phyloP scores from a whole-genome alignment of 2,888 invertebrate species.

The Cantharis rustica region DNA sequence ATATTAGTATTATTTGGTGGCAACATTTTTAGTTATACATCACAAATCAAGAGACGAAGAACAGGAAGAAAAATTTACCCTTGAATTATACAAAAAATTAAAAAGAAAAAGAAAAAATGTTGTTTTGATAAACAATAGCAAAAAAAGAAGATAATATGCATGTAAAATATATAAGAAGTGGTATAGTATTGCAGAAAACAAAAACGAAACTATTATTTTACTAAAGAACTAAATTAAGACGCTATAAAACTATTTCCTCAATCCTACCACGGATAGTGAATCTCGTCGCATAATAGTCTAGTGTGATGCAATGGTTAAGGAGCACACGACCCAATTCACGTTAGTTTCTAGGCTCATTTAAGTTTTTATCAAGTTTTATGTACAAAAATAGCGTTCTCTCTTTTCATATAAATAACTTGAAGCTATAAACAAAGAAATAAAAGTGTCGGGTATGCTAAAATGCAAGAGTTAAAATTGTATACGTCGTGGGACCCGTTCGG shows the following conservation, averaged over 20 bases:
- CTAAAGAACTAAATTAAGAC: slow-evolving; percentile 21
- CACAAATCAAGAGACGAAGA: background rate
- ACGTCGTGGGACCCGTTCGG: slow-evolving; percentile 58
- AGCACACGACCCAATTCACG: slow-evolving; percentile 56
- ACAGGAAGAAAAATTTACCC: slow-evolving; percentile 6
- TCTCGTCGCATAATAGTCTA: slow-evolving; percentile 53
- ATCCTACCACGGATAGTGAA: slow-evolving; percentile 42
- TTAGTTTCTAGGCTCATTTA: slow-evolving; percentile 52
- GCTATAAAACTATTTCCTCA: slow-evolving; percentile 35
- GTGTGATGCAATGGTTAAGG: slow-evolving; percentile 54
- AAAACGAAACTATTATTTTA: slow-evolving; percentile 2
- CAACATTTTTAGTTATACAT: background rate
- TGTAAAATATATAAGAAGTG: background rate
- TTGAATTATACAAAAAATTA: background rate
- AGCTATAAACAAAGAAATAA: slow-evolving; percentile 33
- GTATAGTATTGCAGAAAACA: background rate
- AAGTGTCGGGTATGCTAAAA: slow-evolving; percentile 13
- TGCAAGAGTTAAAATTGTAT: slow-evolving; percentile 45
- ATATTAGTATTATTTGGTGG: background rate
- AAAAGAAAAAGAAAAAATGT: too few species aligned
- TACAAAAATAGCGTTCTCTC: slow-evolving; percentile 10
- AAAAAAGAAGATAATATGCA: background rate
- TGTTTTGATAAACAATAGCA: background rate
- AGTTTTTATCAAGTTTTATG: slow-evolving; percentile 16
- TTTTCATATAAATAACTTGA: slow-evolving; percentile 5